Evolutionary conservation across 1,140 invertebrate species (phyloP), one percentile per base, ranked within the genome.

Genomic region (Akabosia matsudoensis): DNA sequence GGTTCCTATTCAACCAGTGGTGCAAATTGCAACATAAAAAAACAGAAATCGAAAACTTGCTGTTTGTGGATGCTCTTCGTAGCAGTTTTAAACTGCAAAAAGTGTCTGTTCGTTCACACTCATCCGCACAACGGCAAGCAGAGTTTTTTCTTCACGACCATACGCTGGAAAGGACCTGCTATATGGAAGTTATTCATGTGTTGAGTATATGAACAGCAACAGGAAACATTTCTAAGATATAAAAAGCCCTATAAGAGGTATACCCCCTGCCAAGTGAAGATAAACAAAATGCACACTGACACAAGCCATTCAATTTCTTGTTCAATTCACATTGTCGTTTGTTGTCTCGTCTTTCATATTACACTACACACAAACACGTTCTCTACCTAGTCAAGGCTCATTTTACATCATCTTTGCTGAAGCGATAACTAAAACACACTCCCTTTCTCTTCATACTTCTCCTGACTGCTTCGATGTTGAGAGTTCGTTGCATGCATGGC

Each of bases 211-310:
- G 54, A 56, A 30, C 61, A 67, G 61, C 61, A 67, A 67, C 61
- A 67, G 61, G 61, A 67, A 67, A n/a, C n/a, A n/a, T n/a, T 10
- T 30, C 4, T 24, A 30, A 28, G 10, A 31, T 30, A 4, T 10
- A 30, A 24, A 16, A 67, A 1, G 13, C 10, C 26, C 26, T 61
- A 31, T 30, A 13, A 67, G 14, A 31, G n/a, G n/a, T 67, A 22
- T 31, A 31, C 61, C 61, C 61, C 61, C 61, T 67, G 61, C 61
- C n/a, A 30, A 31, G 61, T 3, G 61, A 67, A 67, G 61, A 67
- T 67, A 67, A 67, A 67, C 61, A 31, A n/a, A 31, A 45, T 45
- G 54, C n/a, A 56, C 54, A 56, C 37, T 18, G n/a, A n/a, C n/a
- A n/a, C n/a, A n/a, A 10, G 54, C 10, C n/a, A 56, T 56, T n/a